A percentile compares a stretch with the other conserved stretches of the same genome.
Evolutionary conservation across 2,888 invertebrate species (phyloP).

Genomic region (Machimus rusticus): DNA sequence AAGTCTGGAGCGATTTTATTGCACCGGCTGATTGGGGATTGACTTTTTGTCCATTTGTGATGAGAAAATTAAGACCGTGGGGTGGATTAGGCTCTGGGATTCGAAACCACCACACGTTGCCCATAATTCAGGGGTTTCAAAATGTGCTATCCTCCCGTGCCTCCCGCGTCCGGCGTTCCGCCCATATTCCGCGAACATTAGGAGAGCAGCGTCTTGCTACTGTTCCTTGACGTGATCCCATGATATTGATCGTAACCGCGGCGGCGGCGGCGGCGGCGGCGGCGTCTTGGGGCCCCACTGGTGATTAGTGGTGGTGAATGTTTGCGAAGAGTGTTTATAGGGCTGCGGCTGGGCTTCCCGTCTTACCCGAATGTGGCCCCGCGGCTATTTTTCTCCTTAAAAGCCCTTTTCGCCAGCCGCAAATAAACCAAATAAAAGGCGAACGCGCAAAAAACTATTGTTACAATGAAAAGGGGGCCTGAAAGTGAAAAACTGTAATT

Average conservation of each 20-base stretch:
- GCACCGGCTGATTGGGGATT: conserved; percentile 20
- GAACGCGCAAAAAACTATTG: conserved; percentile 15
- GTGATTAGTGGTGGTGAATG: conserved; percentile 32
- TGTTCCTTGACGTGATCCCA: conserved; percentile 39
- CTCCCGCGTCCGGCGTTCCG: background rate
- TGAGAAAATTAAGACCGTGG: conserved; percentile 42
- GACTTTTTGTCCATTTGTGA: conserved; percentile 39
- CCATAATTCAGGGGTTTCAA: conserved; percentile 33
- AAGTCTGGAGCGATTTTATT: conserved; percentile 29
- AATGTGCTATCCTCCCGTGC: background rate
- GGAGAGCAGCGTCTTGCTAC: conserved; percentile 12
- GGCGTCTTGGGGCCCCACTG: background rate
- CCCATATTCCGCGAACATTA: background rate
- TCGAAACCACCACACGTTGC: conserved; percentile 17
- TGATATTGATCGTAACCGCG: conserved; percentile 27
- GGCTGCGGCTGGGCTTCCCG: conserved; percentile 42
- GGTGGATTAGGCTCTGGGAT: conserved; percentile 19
- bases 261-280: background rate
- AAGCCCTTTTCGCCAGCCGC: background rate
- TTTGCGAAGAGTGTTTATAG: conserved; percentile 43
- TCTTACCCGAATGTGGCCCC: conserved; percentile 39
- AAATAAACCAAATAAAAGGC: background rate
- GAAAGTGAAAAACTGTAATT: conserved; percentile 45
- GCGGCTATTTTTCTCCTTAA: conserved; percentile 10
- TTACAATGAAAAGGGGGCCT: conserved; percentile 37